Percentiles rank a stretch among this genome's conserved stretches.
phyloP scores from a whole-genome alignment of 2,797 vertebrate species.

The Dryobates pubescens region DNA sequence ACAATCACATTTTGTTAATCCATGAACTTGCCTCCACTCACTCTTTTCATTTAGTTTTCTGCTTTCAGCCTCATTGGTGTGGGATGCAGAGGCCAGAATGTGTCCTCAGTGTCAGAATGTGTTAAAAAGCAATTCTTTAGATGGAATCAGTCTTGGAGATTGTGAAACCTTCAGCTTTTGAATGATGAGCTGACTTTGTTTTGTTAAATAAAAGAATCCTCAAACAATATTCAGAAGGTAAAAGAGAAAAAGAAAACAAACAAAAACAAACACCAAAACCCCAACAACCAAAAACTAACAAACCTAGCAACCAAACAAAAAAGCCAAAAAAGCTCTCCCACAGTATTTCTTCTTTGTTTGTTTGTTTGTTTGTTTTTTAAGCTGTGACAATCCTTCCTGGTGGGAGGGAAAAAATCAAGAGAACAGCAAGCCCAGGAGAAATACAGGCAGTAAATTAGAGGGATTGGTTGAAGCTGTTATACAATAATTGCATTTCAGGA shows the following conservation, averaged over 20 bases:
- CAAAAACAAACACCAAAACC: neutral
- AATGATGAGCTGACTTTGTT: constrained; percentile 39
- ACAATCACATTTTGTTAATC: too few relatives aligned
- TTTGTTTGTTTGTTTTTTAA: neutral
- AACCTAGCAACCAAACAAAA: too few relatives aligned
- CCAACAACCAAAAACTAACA: too few relatives aligned
- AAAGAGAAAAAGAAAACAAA: neutral
- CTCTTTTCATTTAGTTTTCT: too few relatives aligned
- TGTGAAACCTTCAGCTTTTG: constrained; percentile 30
- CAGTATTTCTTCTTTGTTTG: too few relatives aligned
- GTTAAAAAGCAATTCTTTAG: constrained; percentile 57
- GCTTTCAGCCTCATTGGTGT: too few relatives aligned
- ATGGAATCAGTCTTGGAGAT: constrained; percentile 35
- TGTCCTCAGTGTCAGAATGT: neutral
- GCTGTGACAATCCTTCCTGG: neutral
- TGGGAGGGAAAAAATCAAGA: neutral
- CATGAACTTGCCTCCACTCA: too few relatives aligned
- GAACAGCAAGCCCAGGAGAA: neutral
- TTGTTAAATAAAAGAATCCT: constrained; percentile 32
- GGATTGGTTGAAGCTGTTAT: constrained; percentile 12
- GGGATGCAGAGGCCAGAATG: too few relatives aligned
- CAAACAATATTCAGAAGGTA: neutral
- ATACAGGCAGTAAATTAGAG: constrained; percentile 29
- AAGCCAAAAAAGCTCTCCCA: too few relatives aligned
- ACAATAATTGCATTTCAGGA: constrained; percentile 39